Base-by-base conservation (phyloP, 2,113 vertebrate species). In the Pseudonaja textilis region DNA sequence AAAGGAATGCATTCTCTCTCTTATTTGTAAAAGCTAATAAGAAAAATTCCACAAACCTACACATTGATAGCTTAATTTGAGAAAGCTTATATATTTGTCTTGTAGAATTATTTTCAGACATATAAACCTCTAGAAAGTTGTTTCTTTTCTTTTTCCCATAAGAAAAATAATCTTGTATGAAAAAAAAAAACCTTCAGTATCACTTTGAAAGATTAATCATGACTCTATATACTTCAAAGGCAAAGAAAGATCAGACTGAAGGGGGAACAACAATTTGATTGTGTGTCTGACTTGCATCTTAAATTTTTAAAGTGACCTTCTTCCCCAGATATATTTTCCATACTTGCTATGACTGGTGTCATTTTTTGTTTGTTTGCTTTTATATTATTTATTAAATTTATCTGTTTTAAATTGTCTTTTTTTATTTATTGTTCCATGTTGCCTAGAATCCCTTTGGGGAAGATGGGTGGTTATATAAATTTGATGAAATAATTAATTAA, bases 41-140 rank as follows among this genome's bases (percentile, higher is more conserved):
- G 34, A 89, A 94, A 88, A 89, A 92, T 89, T 95, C 90, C 85
- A 0, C 42, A 57, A 94, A 88, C 94, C 57, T 90, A 61, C 69
- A n/a, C 4, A 57, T 88, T 96, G 95, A 25, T 85, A 87, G 88
- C 96, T 95, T 94, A 52, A 94, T 96, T 93, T 92, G 29, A 69
- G 52, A 89, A 94, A 20, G 91, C 11, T 50, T 87, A 6, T 59
- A 0, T 87, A 92, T 92, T 90, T 93, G 93, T 34, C 92, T 89
- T 2, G 2, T 55, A 88, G 87, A 90, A 92, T 97, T 93, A 88
- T 7, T 23, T 29, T 91, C 89, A 86, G 61, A 26, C 34, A 81
- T 39, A 26, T 12, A 88, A 92, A 45, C 23, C 88, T 85, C 18
- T 16, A 90, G 47, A 74, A 92, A 26, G 34, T 16, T 6, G 55